A percentile compares a stretch with the other conserved stretches of the same genome.
Evolutionary conservation across 2,888 invertebrate species (phyloP).

Genomic region (Athalia circularis): DNA sequence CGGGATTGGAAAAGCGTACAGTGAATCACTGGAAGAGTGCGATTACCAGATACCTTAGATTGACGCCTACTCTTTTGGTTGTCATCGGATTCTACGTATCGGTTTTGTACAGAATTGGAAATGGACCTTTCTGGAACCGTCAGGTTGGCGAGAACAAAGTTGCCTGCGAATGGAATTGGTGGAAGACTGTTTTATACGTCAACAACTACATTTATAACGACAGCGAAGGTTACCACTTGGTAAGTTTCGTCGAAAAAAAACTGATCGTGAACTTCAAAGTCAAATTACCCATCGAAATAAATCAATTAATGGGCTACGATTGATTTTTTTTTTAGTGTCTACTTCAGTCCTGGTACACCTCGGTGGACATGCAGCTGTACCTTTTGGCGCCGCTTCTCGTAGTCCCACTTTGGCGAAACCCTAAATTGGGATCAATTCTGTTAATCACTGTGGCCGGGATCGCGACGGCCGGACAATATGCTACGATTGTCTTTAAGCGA

Average conservation of each 20-base stretch:
- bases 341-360: conserved; percentile 82
- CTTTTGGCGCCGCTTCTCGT: conserved; percentile 77
- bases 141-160: conserved; percentile 78
- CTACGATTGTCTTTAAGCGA: conserved; percentile 42
- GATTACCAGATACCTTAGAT: conserved; percentile 68
- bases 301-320: conserved; percentile 9
- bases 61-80: conserved; percentile 78
- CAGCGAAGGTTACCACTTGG: conserved; percentile 76
- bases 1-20: conserved; percentile 36
- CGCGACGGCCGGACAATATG: conserved; percentile 47
- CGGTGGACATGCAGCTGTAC: conserved; percentile 83
- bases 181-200: conserved; percentile 79
- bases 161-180: conserved; percentile 78
- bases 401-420: conserved; percentile 50
- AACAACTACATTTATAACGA: conserved; percentile 80
- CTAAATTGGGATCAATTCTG: conserved; percentile 46
- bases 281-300: neutral
- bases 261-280: neutral
- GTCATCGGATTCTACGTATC: conserved; percentile 79
- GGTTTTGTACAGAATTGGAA: conserved; percentile 77
- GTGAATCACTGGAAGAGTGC: conserved; percentile 36
- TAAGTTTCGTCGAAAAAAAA: neutral
- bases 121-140: conserved; percentile 79
- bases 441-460: conserved; percentile 30
- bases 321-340: conserved; percentile 77